Conservation (phyloP, 2,888 invertebrate species). For the Parnassius smintheus region DNA sequence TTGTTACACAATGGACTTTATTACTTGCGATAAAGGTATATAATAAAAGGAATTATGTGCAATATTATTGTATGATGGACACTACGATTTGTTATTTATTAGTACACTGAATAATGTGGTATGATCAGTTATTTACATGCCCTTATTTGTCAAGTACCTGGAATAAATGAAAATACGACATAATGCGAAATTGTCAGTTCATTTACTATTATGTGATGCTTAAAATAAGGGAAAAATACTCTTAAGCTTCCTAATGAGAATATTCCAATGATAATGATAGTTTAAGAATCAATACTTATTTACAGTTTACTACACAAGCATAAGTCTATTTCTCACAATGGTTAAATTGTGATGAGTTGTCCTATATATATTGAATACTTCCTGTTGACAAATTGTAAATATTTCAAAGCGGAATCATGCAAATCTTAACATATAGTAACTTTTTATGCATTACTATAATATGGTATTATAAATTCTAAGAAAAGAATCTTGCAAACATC, state of each 20-base stretch:
- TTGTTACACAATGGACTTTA: slow-evolving; percentile 2
- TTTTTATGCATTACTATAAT: slow-evolving; percentile 3
- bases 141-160: slow-evolving; percentile 5
- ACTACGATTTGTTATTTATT: slow-evolving; percentile 3
- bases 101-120: slow-evolving; percentile 9
- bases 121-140: slow-evolving; percentile 11
- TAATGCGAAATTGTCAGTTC: background rate
- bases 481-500: slow-evolving; percentile 1
- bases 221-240: no score
- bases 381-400: slow-evolving; percentile 2
- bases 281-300: slow-evolving; percentile 1
- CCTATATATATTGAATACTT: background rate
- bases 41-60: slow-evolving; percentile 4
- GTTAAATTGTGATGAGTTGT: slow-evolving; percentile 8
- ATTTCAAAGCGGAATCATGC: slow-evolving; percentile 7
- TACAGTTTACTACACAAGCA: slow-evolving; percentile 7
- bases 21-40: slow-evolving; percentile 3
- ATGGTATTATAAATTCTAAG: background rate
- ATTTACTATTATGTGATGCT: background rate
- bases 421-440: slow-evolving; percentile 5
- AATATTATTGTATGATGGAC: background rate
- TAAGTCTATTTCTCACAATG: slow-evolving; percentile 3
- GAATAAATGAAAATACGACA: slow-evolving; percentile 7
- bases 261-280: slow-evolving; percentile 6
- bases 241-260: slow-evolving; percentile 6